phyloP scores from a whole-genome alignment of 92 coral and sea anemone genomes.

The Zoanthus sociatus region DNA sequence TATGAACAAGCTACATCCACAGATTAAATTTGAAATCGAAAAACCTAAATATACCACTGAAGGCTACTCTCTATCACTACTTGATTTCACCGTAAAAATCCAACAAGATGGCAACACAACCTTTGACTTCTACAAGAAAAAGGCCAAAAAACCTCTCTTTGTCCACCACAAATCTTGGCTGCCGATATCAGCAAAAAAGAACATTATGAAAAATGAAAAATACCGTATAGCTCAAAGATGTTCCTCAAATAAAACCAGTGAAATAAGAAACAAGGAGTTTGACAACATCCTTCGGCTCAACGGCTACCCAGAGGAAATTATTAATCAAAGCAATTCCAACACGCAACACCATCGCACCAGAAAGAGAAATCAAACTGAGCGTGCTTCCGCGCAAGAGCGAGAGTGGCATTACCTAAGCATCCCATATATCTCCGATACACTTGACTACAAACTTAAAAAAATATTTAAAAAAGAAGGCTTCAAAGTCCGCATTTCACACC shows the following conservation, averaged over 20 bases:
- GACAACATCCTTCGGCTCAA: constrained; percentile 1
- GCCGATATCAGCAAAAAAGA: constrained; percentile 31
- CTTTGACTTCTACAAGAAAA: background rate
- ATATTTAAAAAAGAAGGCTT: constrained; percentile 7
- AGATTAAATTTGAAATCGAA: background rate
- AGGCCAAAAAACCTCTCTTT: constrained; percentile 44
- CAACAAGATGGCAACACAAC: constrained; percentile 16
- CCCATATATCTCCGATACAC: background rate
- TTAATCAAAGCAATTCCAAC: background rate
- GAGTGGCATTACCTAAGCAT: constrained; percentile 3
- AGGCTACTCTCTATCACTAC: constrained; percentile 30
- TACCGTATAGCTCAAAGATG: background rate
- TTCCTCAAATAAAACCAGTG: background rate
- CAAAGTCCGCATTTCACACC: background rate
- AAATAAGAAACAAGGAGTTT: background rate
- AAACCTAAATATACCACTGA: constrained; percentile 38
- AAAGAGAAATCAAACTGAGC: constrained; percentile 5
- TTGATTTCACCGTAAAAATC: constrained; percentile 7
- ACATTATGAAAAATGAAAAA: constrained; percentile 10
- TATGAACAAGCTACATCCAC: constrained; percentile 41
- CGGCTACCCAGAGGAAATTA: background rate
- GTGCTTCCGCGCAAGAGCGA: background rate
- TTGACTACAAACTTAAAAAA: too few relatives aligned
- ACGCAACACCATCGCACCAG: background rate
- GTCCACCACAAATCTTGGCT: constrained; percentile 9